These are phyloP conservation scores for Dasyprocta punctata DNA, from an alignment of 2,113 vertebrate species.

Conservation along the genomic window DNA sequence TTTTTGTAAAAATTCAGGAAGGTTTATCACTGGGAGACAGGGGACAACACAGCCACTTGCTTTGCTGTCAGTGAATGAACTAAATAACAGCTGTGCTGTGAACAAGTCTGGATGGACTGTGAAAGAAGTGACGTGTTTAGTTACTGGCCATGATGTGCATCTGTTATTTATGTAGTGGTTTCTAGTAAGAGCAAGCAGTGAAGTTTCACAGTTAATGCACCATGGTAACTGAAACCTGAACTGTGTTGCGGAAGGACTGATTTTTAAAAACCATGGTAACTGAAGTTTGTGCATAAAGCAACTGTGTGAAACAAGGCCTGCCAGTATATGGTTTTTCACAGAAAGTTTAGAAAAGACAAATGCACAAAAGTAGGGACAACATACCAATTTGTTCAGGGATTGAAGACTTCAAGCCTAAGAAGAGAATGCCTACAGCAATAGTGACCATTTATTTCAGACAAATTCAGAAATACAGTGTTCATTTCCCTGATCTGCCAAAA, in stretches of 20 bases:
- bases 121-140: not conserved
- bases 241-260: not conserved
- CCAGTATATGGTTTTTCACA: not conserved
- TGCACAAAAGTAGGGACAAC: not conserved
- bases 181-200: not conserved
- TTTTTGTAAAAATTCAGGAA: not conserved
- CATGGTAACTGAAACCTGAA: not conserved
- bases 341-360: not conserved
- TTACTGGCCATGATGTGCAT: not conserved
- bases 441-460: not conserved
- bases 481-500: not conserved
- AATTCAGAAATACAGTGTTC: not conserved
- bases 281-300: slow-evolving; percentile 3
- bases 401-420: not conserved
- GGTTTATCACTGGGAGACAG: not conserved
- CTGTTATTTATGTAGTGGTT: not conserved
- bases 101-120: not conserved
- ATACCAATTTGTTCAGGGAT: not conserved
- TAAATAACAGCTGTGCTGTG: not conserved
- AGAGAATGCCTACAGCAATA: not conserved
- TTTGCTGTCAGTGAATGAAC: not conserved
- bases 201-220: not conserved
- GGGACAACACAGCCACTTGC: not conserved
- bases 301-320: not conserved
- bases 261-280: slow-evolving; percentile 16